phyloP scores from a whole-genome alignment of 2,888 invertebrate species.

The Drosophila cognata region DNA sequence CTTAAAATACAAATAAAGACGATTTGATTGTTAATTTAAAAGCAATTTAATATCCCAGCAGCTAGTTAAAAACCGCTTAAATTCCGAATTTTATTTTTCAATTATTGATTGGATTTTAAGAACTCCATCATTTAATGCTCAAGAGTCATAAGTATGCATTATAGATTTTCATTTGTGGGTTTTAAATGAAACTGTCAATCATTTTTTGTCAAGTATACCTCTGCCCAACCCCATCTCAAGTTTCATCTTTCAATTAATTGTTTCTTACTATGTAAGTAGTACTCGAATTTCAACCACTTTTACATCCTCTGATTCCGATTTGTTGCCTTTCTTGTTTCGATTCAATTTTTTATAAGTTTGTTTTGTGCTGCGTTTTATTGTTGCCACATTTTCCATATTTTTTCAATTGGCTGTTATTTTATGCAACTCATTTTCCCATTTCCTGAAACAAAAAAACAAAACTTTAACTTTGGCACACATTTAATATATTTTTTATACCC shows the following conservation, averaged over 20 bases:
- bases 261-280: constrained; percentile 4
- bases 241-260: constrained; percentile 56
- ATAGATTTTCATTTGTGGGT: constrained; percentile 29
- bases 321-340: constrained; percentile 15
- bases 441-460: not conserved
- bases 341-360: not conserved
- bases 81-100: constrained; percentile 16
- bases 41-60: constrained; percentile 8
- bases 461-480: constrained; percentile 9
- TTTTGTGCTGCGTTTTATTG: not conserved
- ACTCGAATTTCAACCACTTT: constrained; percentile 46
- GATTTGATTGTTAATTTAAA: constrained; percentile 9
- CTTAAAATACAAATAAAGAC: constrained; percentile 8
- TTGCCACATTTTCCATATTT: not conserved
- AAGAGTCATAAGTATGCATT: constrained; percentile 18
- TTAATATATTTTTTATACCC: not conserved
- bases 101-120: constrained; percentile 29
- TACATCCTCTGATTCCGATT: not conserved
- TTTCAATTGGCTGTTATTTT: constrained; percentile 4
- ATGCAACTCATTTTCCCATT: not conserved
- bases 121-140: constrained; percentile 3
- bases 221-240: constrained; percentile 22
- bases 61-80: constrained; percentile 11
- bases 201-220: constrained; percentile 40
- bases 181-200: constrained; percentile 55